Base-by-base conservation (phyloP, 2,888 invertebrate genomes). In the Merodon equestris region DNA sequence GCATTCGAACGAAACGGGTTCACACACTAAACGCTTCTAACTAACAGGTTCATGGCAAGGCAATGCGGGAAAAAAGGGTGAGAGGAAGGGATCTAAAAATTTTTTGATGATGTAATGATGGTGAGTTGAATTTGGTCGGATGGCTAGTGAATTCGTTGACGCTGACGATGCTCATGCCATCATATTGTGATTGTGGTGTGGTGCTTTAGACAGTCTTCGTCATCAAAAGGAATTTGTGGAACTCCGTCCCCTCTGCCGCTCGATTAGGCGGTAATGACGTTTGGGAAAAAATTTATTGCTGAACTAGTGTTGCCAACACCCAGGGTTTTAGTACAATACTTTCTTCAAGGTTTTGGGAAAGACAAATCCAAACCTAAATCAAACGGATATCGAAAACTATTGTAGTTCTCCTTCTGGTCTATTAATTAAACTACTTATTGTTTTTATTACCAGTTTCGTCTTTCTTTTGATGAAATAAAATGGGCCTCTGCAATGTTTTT, bases 91-190 rank as follows among this genome's bases (percentile, higher is more conserved):
- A 56, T 77, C 76, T 57, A 67, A 77, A 72, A 72, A 67, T 67
- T 56, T 2, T 61, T 66, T 56, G 67, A 40, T 77, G 76, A 77
- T 77, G 76, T 72, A 77, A 77, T 77, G 17, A 53, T 40, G 27
- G n/a, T n/a, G n/a, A n/a, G n/a, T 27, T 27, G 27, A 27, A 27
- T 17, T 57, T 67, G 72, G 66, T 45, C 27, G 7, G 7, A 2
- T 27, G 27, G 27, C 7, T 27, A 27, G 27, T 27, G 2, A 7
- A 7, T 27, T 27, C 3, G 27, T 57, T 72, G 76, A 60, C 72
- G 60, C 44, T 51, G 18, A 15, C 54, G 57, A 57, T 77, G 56
- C 57, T 51, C 57, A 47, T 10, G 10, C 50, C 50, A 40, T 14
- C 42, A 42, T 42, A 14, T 15, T 54, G 70, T 36, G 19, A 7